These are phyloP conservation scores for Pangasius mekongensis DNA, from an alignment of 2,797 vertebrate species.

Conservation along the genomic window DNA sequence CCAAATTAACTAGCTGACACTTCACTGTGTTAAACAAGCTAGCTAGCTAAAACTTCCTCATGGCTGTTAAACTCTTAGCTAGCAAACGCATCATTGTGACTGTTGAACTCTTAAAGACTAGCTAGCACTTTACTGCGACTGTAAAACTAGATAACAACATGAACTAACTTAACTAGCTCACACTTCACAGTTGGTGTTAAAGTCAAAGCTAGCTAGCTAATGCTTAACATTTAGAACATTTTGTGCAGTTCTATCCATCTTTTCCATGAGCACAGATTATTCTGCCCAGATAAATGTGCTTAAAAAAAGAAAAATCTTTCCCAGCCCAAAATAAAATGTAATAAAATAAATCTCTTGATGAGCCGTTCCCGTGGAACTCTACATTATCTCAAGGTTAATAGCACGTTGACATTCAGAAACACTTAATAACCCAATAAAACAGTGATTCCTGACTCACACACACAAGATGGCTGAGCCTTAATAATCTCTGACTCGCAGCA, in stretches of 20 bases:
- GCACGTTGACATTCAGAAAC: slow-evolving; percentile 71
- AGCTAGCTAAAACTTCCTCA: not conserved
- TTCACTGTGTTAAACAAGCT: not conserved
- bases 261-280: not conserved
- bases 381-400: slow-evolving; percentile 74
- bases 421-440: slow-evolving; percentile 73
- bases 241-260: not conserved
- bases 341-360: slow-evolving; percentile 70
- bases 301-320: not conserved
- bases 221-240: not conserved
- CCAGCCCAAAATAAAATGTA: slow-evolving; percentile 22
- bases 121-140: not conserved
- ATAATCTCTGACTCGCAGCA: slow-evolving; percentile 60
- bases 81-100: too few relatives aligned
- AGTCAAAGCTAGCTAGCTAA: not conserved
- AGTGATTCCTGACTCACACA: slow-evolving; percentile 66
- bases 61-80: not conserved
- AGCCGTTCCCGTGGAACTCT: slow-evolving; percentile 65
- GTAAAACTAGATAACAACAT: not conserved
- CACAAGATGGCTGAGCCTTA: slow-evolving; percentile 51
- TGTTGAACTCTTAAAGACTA: not conserved
- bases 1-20: not conserved
- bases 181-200: not conserved
- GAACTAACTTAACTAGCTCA: not conserved
- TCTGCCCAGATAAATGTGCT: not conserved